These are phyloP conservation scores for Caranx melampygus DNA, from an alignment of 2,113 vertebrate genomes.

Conservation along the genomic window DNA sequence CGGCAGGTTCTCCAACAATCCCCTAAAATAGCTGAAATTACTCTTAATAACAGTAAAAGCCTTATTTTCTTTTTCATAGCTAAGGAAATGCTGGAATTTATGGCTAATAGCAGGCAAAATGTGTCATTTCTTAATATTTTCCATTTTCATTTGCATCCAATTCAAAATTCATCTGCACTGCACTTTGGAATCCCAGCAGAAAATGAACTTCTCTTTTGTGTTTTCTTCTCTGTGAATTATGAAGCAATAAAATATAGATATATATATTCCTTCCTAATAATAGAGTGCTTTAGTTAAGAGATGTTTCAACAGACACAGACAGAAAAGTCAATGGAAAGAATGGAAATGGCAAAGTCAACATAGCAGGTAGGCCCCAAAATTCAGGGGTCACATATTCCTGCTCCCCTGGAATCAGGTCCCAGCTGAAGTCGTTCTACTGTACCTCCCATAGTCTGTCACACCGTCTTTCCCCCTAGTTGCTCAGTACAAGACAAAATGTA, in stretches of 20 bases:
- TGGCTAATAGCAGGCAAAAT: slow-evolving; percentile 60
- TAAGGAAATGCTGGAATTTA: slow-evolving; percentile 45
- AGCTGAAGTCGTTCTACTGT: slow-evolving; percentile 2
- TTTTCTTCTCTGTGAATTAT: slow-evolving; percentile 60
- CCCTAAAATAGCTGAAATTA: slow-evolving; percentile 62
- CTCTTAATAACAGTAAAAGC: slow-evolving; percentile 69
- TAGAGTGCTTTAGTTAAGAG: slow-evolving; percentile 18
- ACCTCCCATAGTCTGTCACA: neutral
- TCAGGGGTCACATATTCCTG: neutral
- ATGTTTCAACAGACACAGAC: slow-evolving; percentile 7
- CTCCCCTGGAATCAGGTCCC: slow-evolving; percentile 25
- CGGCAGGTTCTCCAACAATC: slow-evolving; percentile 51
- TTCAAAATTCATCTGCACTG: slow-evolving; percentile 65
- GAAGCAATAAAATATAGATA: slow-evolving; percentile 46
- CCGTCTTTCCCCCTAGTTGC: neutral
- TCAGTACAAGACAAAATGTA: slow-evolving; percentile 1
- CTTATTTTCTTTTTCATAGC: slow-evolving; percentile 55
- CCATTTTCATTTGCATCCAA: slow-evolving; percentile 75
- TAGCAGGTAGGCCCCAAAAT: slow-evolving; percentile 19
- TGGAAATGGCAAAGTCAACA: slow-evolving; percentile 16
- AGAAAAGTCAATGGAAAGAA: neutral
- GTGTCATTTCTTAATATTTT: slow-evolving; percentile 65
- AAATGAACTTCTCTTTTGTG: slow-evolving; percentile 53
- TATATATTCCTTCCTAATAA: slow-evolving; percentile 36
- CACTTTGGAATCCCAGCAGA: slow-evolving; percentile 57